These are phyloP conservation scores for Elephas maximus DNA, from an alignment of 2,113 vertebrate genomes.

Conservation along the genomic window DNA sequence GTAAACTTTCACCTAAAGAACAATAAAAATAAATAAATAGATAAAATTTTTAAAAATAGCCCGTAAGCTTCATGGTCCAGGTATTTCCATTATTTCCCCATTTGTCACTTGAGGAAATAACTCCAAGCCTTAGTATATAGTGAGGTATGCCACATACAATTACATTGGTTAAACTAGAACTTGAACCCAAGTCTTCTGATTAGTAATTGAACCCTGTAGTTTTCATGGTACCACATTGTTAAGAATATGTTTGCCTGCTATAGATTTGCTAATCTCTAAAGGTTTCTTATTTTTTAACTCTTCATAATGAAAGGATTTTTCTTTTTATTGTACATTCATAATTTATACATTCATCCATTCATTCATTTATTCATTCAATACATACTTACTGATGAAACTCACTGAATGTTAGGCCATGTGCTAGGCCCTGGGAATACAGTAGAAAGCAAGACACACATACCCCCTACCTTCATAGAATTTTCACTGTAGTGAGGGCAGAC, in stretches of 20 bases:
- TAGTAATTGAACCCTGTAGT: not conserved
- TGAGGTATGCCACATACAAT: not conserved
- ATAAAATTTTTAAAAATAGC: not conserved
- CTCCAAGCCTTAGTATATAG: not conserved
- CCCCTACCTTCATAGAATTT: slow-evolving; percentile 1
- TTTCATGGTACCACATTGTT: not conserved
- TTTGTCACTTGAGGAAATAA: slow-evolving; percentile 60
- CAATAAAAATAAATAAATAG: too few species aligned
- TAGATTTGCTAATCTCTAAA: slow-evolving; percentile 18
- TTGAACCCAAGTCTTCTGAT: slow-evolving; percentile 25
- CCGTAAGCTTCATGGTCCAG: not conserved
- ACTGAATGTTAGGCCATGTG: not conserved
- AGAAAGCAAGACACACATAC: not conserved
- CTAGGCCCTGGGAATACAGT: not conserved
- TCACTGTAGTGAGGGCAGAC: not conserved
- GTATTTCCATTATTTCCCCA: slow-evolving; percentile 40
- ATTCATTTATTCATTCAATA: not conserved
- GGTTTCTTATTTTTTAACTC: slow-evolving; percentile 23
- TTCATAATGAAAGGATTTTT: slow-evolving; percentile 27
- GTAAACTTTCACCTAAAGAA: too few species aligned
- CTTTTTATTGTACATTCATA: slow-evolving; percentile 43
- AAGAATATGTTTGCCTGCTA: not conserved
- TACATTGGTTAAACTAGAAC: slow-evolving; percentile 36
- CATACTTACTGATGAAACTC: not conserved
- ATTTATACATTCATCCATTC: not conserved